These are phyloP conservation scores for Furnarius figulus DNA, from an alignment of 2,113 vertebrate species.

Conservation along the genomic window DNA sequence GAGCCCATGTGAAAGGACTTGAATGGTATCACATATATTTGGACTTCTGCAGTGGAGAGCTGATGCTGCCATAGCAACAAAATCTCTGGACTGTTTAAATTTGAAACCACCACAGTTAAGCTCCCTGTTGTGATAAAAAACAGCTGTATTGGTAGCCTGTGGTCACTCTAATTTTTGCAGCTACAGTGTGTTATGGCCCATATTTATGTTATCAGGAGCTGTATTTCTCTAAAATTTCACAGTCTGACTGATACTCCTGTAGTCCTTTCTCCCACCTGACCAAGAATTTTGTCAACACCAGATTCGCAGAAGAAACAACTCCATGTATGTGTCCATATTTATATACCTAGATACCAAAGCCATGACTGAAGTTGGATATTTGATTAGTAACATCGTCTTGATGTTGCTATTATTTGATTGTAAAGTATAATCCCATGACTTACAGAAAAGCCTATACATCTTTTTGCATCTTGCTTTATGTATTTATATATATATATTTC, in stretches of 20 bases:
- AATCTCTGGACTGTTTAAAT: not conserved
- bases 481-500: not conserved
- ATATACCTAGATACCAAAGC: not conserved
- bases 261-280: not conserved
- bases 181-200: not conserved
- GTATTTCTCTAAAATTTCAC: not conserved
- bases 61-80: slow-evolving; percentile 54
- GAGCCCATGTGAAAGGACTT: not conserved
- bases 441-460: not conserved
- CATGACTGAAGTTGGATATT: not conserved
- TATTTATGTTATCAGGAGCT: not conserved
- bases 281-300: not conserved
- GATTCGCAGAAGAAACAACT: not conserved
- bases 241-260: not conserved
- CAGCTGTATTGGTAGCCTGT: not conserved
- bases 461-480: not conserved
- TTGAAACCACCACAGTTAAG: not conserved
- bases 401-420: not conserved
- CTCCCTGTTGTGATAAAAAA: not conserved
- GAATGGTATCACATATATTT: not conserved
- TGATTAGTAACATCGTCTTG: not conserved
- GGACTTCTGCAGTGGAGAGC: not conserved
- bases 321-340: not conserved
- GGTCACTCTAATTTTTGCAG: not conserved
- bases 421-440: not conserved